Conservation (phyloP, 2,113 vertebrate species). For the Marmota monax region DNA sequence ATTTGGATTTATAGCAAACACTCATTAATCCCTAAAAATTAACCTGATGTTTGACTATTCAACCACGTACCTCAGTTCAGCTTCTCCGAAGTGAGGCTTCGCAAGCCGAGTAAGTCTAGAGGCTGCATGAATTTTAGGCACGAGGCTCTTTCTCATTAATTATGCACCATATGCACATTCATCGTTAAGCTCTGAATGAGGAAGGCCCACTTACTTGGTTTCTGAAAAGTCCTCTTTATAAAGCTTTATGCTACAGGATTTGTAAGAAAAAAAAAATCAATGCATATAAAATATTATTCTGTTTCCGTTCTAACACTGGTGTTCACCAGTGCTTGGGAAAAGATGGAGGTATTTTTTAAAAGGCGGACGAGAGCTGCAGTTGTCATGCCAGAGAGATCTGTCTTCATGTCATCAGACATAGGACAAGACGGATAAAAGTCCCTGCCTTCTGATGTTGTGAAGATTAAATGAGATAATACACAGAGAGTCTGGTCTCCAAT, state of each 20-base stretch:
- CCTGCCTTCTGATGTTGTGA: neutral
- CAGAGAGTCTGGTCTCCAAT: neutral
- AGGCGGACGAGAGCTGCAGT: neutral
- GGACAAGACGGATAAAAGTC: neutral
- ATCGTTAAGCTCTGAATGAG: neutral
- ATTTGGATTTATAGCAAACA: conserved; percentile 48
- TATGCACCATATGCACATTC: neutral
- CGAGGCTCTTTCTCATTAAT: neutral
- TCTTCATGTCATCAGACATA: neutral
- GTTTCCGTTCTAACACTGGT: neutral
- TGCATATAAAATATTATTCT: neutral
- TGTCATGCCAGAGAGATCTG: neutral
- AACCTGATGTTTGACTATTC: neutral
- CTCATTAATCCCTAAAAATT: conserved; percentile 50
- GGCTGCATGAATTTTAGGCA: neutral
- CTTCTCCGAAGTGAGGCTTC: conserved; percentile 16
- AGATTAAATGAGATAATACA: neutral
- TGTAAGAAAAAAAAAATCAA: neutral
- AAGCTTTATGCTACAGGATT: neutral
- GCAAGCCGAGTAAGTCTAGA: neutral
- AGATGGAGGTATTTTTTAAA: neutral
- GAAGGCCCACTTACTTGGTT: neutral
- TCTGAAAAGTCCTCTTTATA: neutral
- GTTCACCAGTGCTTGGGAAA: neutral
- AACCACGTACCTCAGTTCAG: neutral